Base-by-base conservation (phyloP, 2,888 invertebrate species). In the Archips crataeganus region DNA sequence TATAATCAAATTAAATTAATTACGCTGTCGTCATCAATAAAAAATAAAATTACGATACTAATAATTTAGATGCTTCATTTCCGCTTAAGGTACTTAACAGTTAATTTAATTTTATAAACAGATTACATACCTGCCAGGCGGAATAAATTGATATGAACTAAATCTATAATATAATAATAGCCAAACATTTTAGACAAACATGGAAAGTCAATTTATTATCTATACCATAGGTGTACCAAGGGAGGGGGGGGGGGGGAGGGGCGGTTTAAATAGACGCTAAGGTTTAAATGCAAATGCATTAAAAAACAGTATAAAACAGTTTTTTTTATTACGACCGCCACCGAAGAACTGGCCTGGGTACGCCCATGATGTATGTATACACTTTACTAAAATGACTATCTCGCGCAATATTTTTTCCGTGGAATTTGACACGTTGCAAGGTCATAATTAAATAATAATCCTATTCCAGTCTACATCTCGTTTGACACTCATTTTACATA, bases 101-200 rank as follows among this genome's bases (percentile, higher is more conserved):
- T 57, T 32, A 45, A 54, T 42, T 45, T 54, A 70, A 57, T 49
- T 49, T 65, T 13, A 49, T 5, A 13, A 39, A 71, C 23, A 70
- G 36, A 65, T 64, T 49, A 64, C 10, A 47, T 15, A 65, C 49
- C 64, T 71, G 64, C 47, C 70, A 65, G 70, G 70, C 64, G 70
- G 64, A 65, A 71, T 45, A 64, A 39, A 34, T 3, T 39, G 23
- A 65, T 71, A 39, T 59, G 57, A 59, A 70, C 15, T n/a, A 42
- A 51, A 47, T 62, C 8, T 23, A 54, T 1, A 8, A 23, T 54
- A 32, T 11, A 57, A 32, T 32, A 32, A 32, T 32, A 3, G 32
- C 10, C 57, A 11, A 8, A 57, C 11, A 32, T 57, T 57, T 57
- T 57, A 54, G 54, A 54, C 5, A 15, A 23, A 54, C 57, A 11